Base-by-base conservation (phyloP, 1,140 invertebrate species). In the Pectinophora gossypiella region DNA sequence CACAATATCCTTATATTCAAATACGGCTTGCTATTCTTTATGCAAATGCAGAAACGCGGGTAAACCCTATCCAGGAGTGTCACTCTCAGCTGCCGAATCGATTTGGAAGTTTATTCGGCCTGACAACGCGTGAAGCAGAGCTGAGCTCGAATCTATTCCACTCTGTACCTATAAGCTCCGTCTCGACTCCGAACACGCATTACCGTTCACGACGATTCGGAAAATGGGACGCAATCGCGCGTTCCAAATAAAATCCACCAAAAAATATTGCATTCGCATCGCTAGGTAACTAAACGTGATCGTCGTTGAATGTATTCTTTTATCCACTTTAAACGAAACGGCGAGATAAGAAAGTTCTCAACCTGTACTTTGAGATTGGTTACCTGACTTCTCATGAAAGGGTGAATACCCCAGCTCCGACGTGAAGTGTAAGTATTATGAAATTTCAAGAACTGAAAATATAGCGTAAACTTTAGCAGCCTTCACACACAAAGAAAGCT, bases 41-140 rank as follows among this genome's bases (percentile, higher is more conserved):
- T 83, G 81, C 72, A 83, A 85, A 85, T 85, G 64, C 70, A 64
- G 71, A 64, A 68, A 63, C 72, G 68, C 72, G 66, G 76, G 68
- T 67, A 71, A 80, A 74, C 69, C 74, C 72, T 81, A 84, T 80
- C 75, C 75, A 72, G 61, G 54, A 66, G 69, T 78, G 82, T 85
- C 79, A 83, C 69, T 76, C 72, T 71, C 82, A 85, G 82, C 69
- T 78, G 70, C 59, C 66, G 69, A 83, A 85, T 79, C 79, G 82
- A 85, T 81, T 83, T 77, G 72, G 71, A 79, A 77, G 76, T 83
- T 82, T 85, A 85, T 85, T 83, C 79, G 71, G 65, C 55, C 69
- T 79, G 79, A 81, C 77, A 79, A 80, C 72, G 71, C 76, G 77
- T 74, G 73, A 66, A 66, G 59, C 61, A 61, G 58, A 67, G 51